Percentiles rank a stretch among this genome's conserved stretches.
phyloP scores from a whole-genome alignment of 2,113 vertebrate genomes.

The Natator depressus region DNA sequence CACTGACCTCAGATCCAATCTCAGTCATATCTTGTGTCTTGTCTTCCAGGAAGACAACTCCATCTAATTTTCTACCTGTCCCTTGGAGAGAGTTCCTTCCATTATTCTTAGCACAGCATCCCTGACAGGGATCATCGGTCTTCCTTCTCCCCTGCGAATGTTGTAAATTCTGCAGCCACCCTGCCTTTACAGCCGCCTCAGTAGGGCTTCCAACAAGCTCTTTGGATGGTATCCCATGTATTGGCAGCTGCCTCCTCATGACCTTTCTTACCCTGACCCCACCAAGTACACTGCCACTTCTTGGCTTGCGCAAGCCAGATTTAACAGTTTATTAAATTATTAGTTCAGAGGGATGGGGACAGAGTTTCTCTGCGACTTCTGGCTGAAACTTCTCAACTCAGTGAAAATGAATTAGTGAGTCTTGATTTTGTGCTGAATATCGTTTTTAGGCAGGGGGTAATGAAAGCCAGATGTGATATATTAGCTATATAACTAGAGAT shows the following conservation, averaged over 20 bases:
- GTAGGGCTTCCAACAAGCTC: neutral
- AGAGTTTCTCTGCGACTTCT: neutral
- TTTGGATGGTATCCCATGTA: neutral
- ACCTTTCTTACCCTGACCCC: neutral
- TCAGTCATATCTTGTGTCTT: neutral
- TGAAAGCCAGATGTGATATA: neutral
- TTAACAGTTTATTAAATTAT: neutral
- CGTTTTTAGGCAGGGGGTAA: neutral
- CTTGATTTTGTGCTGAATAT: neutral
- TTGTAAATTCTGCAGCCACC: neutral
- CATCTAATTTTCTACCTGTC: neutral
- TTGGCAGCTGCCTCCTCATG: neutral
- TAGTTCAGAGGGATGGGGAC: neutral
- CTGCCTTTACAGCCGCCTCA: neutral
- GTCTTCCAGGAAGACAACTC: neutral
- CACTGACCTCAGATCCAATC: neutral
- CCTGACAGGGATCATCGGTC: neutral
- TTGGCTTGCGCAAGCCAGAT: neutral
- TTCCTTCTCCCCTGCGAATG: neutral
- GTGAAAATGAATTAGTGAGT: neutral
- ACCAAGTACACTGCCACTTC: neutral
- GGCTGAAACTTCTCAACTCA: neutral
- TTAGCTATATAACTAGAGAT: slow-evolving; percentile 5
- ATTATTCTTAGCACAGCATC: neutral
- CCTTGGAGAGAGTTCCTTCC: neutral